Base-by-base conservation (phyloP, 2,113 vertebrate genomes). In the Neomonachus schauinslandi region DNA sequence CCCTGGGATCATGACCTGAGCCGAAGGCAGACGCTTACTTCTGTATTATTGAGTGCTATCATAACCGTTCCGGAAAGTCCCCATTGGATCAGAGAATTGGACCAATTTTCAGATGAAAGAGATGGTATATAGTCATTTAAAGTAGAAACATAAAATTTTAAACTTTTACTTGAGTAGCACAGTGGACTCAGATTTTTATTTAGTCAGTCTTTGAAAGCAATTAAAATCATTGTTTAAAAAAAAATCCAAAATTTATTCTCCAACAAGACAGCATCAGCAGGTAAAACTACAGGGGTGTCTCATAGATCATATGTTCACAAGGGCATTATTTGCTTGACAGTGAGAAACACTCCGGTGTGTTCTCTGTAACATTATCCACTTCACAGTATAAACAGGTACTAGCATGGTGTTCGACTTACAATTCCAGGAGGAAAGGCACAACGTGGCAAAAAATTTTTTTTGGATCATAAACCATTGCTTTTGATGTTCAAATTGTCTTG, bases 41-140 rank as follows among this genome's bases (percentile, higher is more conserved):
- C 99, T 99, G 21, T 99, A 99, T 97, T 99, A 99, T 96, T 99
- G 99, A 89, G 97, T 98, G 95, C 98, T 98, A 53, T 99, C 99
- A 82, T 98, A 99, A 98, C 99, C 99, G 94, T 99, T 99, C 94
- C 99, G 99, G 99, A 91, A 99, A 99, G 53, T 98, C 98, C 19
- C 98, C 31, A 99, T 14, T 61, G 79, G 31, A 42, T 49, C 31
- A 88, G 28, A 96, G 81, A 88, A 57, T 36, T 82, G 22, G 99
- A 97, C 98, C 99, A 79, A 98, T 98, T 14, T 99, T 98, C 94
- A 98, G 98, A 97, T 99, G 99, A 86, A 98, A 98, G 97, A 81
- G 98, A 98, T 96, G 99, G 99, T 97, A 98, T 98, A 98, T 99
- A n/a, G 99, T 80, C 26, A 72, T 69, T 16, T 85, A 42, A 63